Evolutionary conservation across 2,888 invertebrate species (phyloP), one percentile per base, ranked within the genome.

Genomic region (Heliothis peltigera): DNA sequence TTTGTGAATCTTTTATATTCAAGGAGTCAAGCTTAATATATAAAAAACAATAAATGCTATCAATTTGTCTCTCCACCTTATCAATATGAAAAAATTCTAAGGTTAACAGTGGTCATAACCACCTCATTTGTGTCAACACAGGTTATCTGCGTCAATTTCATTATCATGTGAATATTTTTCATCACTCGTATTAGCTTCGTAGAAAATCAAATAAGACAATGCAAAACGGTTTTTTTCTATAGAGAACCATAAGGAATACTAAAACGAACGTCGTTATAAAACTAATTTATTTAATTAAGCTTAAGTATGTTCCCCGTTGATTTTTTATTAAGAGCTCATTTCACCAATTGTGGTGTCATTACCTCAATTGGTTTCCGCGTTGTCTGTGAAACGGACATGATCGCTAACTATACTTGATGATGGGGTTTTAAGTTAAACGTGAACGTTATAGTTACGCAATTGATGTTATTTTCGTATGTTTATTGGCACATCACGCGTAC

Each of bases 271-370:
- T 66, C 49, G 51, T 67, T 63, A 57, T 61, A 53, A 58, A 69
- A 72, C 60, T 62, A 75, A 73, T 78, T 75, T 60, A 68, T 79
- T 80, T 77, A 80, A 82, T 85, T 76, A 82, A 75, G 77, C 70
- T 76, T 79, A 85, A 88, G 59, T 84, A 84, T 60, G 84, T 69
- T 64, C 80, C 89, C 88, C 77, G 89, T 85, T 87, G 90, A 76
- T 84, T 82, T 83, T 77, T 76, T 85, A 84, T 81, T 77, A 81
- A 81, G 57, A 61, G 64, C 68, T 81, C 74, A 78, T 79, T 82
- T 78, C 60, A 75, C 79, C 84, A 88, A 86, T 85, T 87, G 75
- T 64, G 58, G 65, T 71, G 49, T 63, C 55, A 79, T 82, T 77
- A 75, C 62, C 71, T 73, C 64, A 81, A 79, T 82, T 81, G 76